Evolutionary conservation across 1,140 invertebrate species (phyloP).

Genomic region (Halictus rubicundus): DNA sequence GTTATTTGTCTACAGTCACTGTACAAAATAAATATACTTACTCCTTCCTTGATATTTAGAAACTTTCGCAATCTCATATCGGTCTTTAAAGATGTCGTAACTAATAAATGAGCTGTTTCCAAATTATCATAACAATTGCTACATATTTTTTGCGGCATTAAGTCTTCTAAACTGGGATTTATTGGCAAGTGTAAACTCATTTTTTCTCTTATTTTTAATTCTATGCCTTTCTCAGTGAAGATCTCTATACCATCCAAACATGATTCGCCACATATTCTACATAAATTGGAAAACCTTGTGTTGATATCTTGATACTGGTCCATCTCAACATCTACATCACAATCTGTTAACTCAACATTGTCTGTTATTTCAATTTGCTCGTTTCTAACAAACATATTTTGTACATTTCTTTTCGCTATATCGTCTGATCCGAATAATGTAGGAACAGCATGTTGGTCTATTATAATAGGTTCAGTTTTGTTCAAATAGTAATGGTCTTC

Average conservation of each 20-base stretch:
- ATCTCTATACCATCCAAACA: constrained; percentile 63
- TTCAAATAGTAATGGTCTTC: constrained; percentile 64
- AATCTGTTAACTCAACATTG: constrained; percentile 34
- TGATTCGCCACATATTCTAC: constrained; percentile 62
- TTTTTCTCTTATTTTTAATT: constrained; percentile 66
- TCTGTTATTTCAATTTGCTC: constrained; percentile 24
- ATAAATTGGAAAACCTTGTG: constrained; percentile 52
- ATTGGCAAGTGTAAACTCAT: constrained; percentile 70
- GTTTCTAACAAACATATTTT: constrained; percentile 25
- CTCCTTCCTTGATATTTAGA: constrained; percentile 65
- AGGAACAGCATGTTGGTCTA: constrained; percentile 59
- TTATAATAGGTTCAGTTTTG: constrained; percentile 54
- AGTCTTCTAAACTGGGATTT: constrained; percentile 54
- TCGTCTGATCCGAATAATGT: constrained; percentile 49
- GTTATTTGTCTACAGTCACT: constrained; percentile 12
- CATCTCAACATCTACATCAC: constrained; percentile 45
- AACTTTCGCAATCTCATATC: constrained; percentile 68
- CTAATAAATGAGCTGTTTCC: constrained; percentile 66
- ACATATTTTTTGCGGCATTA: constrained; percentile 68
- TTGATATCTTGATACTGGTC: constrained; percentile 44
- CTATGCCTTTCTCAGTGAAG: constrained; percentile 55
- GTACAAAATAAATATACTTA: constrained; percentile 44
- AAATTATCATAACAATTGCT: constrained; percentile 68
- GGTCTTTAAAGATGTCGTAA: constrained; percentile 63
- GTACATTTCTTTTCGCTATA: not conserved